Base-by-base conservation (phyloP, 2,888 invertebrate genomes). In the Anorthoa munda region DNA sequence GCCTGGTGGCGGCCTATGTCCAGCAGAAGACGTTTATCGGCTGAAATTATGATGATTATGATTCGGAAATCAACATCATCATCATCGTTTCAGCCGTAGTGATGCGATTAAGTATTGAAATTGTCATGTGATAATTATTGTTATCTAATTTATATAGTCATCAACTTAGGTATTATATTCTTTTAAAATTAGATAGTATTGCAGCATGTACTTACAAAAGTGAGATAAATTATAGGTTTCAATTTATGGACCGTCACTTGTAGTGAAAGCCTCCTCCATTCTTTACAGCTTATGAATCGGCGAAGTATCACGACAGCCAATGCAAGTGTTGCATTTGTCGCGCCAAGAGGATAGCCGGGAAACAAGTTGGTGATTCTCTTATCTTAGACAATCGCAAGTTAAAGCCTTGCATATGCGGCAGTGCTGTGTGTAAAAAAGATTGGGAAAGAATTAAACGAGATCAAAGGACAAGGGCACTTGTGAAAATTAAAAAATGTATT, bases 381-480 rank as follows among this genome's bases (percentile, higher is more conserved):
- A 17, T 0, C 13, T 0, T 59, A 5, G 59, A 39, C 17, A 3
- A 9, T 21, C 60, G 45, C 45, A 60, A 60, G 13, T 51, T 78
- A n/a, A 31, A 17, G 18, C 71, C 80, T 21, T 82, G 80, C 39
- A 13, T 82, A 61, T 82, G 82, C 55, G 84, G 84, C 21, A 80
- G 80, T 51, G 4, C 13, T 26, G 13, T 63, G 15, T 84, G 81
- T 68, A 58, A 77, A 65, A 61, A 69, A 65, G 70, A 83, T 60
- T 70, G 55, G 65, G n/a, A 72, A 31, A 66, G 26, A 64, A 56
- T 72, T 23, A 23, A 26, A 45, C 60, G 18, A 0, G 66, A 77
- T 12, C 50, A 67, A 60, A 31, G 15, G 7, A 50, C 59, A 53
- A 1, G 9, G 3, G 46, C 58, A 4, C 26, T 17, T n/a, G 23